Evolutionary conservation across 1,140 invertebrate species (phyloP).

Genomic region (Maconellicoccus hirsutus): DNA sequence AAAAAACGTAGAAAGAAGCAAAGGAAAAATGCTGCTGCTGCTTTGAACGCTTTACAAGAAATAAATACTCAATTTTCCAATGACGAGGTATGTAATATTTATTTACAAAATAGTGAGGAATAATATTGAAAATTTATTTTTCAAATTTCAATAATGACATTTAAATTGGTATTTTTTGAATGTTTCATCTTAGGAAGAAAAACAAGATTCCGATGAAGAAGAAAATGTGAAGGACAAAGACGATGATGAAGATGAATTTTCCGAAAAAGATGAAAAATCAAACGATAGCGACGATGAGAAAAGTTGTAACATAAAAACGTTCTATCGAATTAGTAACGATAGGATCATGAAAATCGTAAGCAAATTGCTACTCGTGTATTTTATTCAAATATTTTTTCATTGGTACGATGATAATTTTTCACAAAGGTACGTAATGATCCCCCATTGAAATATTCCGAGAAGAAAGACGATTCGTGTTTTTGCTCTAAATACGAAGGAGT

Average conservation of each 20-base stretch:
- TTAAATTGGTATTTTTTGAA: conserved; percentile 27
- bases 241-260: conserved; percentile 16
- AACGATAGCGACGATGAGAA: conserved; percentile 10
- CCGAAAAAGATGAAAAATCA: neutral
- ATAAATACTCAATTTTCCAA: neutral
- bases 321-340: neutral
- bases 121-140: no score
- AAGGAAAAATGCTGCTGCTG: conserved; percentile 39
- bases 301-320: conserved; percentile 11
- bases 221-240: conserved; percentile 19
- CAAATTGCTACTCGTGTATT: neutral
- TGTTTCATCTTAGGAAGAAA: conserved; percentile 29
- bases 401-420: no score
- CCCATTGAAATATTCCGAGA: neutral
- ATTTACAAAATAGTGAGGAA: no score
- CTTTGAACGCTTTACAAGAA: neutral
- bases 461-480: conserved; percentile 16
- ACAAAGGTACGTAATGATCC: neutral
- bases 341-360: neutral
- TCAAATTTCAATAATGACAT: neutral
- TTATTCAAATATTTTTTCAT: no score
- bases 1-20: conserved; percentile 74
- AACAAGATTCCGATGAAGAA: conserved; percentile 26
- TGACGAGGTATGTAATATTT: neutral
- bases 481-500: neutral